Evolutionary conservation across 1,140 invertebrate genomes (phyloP).

Genomic region (Drosophila tani): DNA sequence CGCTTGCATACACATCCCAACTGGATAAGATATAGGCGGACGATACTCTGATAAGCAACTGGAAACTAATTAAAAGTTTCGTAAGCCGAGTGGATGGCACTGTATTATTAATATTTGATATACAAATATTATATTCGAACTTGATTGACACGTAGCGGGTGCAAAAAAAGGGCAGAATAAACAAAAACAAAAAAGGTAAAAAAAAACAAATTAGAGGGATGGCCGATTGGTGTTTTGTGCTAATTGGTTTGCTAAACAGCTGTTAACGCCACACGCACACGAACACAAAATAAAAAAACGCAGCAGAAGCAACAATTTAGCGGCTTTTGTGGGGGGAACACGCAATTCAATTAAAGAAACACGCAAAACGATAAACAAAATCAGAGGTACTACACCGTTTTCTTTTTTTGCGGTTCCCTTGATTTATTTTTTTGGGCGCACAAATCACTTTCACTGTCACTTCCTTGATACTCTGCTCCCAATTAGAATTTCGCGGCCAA

Average conservation of each 20-base stretch:
- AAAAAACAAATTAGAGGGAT: neutral
- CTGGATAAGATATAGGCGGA: slow-evolving; percentile 32
- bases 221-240: slow-evolving; percentile 8
- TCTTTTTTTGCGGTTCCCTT: too few species aligned
- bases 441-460: slow-evolving; percentile 51
- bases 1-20: slow-evolving; percentile 18
- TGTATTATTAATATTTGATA: neutral
- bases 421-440: slow-evolving; percentile 47
- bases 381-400: slow-evolving; percentile 16
- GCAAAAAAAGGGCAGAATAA: slow-evolving; percentile 2
- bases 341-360: slow-evolving; percentile 70
- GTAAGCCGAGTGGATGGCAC: neutral
- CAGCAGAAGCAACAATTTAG: slow-evolving; percentile 30
- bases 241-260: slow-evolving; percentile 60
- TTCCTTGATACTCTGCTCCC: slow-evolving; percentile 15
- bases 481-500: slow-evolving; percentile 43
- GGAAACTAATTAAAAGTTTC: slow-evolving; percentile 3
- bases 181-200: neutral
- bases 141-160: slow-evolving; percentile 35
- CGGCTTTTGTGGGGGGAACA: slow-evolving; percentile 38
- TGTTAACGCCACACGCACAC: slow-evolving; percentile 42
- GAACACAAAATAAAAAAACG: slow-evolving; percentile 1
- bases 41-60: neutral
- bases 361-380: slow-evolving; percentile 61
- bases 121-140: slow-evolving; percentile 9